These are phyloP conservation scores for Fragum sueziense DNA, from an alignment of 2,888 invertebrate species.

Conservation along the genomic window DNA sequence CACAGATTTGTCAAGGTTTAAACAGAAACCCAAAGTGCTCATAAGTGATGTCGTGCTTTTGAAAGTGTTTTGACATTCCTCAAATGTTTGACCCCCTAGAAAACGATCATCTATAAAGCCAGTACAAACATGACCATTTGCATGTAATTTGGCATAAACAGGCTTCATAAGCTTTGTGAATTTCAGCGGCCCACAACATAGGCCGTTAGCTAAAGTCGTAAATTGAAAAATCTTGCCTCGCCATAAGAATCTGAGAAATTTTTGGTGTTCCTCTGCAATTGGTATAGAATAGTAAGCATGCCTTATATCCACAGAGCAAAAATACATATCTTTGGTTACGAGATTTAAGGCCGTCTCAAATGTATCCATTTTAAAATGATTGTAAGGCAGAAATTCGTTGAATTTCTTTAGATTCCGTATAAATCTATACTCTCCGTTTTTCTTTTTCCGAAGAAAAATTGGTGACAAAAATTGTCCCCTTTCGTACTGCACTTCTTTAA, in stretches of 20 bases:
- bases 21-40: too few species aligned
- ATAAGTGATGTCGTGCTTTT: too few species aligned
- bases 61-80: background rate
- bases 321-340: background rate
- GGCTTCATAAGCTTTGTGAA: too few species aligned
- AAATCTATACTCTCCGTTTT: background rate
- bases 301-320: background rate
- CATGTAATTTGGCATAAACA: too few species aligned
- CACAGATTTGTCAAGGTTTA: background rate
- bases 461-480: constrained; percentile 5
- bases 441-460: background rate
- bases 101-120: too few species aligned
- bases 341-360: background rate
- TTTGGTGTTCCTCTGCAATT: background rate
- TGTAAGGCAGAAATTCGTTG: too few species aligned
- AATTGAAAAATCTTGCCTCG: background rate
- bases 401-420: too few species aligned
- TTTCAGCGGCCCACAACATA: background rate
- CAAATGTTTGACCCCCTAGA: background rate
- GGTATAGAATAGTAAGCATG: too few species aligned
- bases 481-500: background rate
- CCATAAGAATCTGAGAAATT: background rate
- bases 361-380: too few species aligned
- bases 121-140: too few species aligned
- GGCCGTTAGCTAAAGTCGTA: background rate